These are phyloP conservation scores for Drosophila malerkotliana DNA, from an alignment of 1,140 invertebrate genomes.

Conservation along the genomic window DNA sequence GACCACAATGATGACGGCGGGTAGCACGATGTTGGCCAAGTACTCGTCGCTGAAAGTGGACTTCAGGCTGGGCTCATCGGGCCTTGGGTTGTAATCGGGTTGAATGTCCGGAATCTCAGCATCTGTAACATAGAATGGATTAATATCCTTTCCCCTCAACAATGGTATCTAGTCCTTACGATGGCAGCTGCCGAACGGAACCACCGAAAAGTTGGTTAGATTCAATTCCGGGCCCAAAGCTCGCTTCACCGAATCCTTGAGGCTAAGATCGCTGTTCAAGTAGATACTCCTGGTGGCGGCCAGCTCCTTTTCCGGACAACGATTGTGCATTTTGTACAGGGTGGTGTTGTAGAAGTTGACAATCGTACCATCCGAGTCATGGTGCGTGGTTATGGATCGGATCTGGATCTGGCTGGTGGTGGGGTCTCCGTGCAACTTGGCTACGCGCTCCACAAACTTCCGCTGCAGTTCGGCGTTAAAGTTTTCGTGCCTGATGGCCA, in stretches of 20 bases:
- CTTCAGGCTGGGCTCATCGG: constrained; percentile 85
- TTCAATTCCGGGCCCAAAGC: constrained; percentile 92
- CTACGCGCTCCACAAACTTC: constrained; percentile 91
- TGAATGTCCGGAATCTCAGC: constrained; percentile 63
- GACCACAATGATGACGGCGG: constrained; percentile 93
- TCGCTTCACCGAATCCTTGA: constrained; percentile 88
- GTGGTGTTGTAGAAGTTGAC: constrained; percentile 87
- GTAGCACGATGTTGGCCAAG: constrained; percentile 93
- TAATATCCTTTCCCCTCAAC: background rate
- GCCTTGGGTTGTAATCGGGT: constrained; percentile 67
- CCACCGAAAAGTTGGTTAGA: constrained; percentile 88
- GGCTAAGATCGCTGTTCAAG: constrained; percentile 87
- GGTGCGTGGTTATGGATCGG: constrained; percentile 83
- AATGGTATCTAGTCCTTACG: constrained; percentile 73
- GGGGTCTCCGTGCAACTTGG: constrained; percentile 90
- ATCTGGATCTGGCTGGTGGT: constrained; percentile 90
- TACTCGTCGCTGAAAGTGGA: constrained; percentile 89
- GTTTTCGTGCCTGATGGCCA: constrained; percentile 89
- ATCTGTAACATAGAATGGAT: constrained; percentile 26
- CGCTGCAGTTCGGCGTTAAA: constrained; percentile 90
- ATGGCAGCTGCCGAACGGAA: constrained; percentile 89
- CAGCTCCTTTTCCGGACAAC: constrained; percentile 91
- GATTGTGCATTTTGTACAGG: constrained; percentile 85
- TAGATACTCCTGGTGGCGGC: constrained; percentile 88
- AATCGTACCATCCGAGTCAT: constrained; percentile 71